phyloP scores from a whole-genome alignment of 2,888 invertebrate genomes.

The Hartigia nigra region DNA sequence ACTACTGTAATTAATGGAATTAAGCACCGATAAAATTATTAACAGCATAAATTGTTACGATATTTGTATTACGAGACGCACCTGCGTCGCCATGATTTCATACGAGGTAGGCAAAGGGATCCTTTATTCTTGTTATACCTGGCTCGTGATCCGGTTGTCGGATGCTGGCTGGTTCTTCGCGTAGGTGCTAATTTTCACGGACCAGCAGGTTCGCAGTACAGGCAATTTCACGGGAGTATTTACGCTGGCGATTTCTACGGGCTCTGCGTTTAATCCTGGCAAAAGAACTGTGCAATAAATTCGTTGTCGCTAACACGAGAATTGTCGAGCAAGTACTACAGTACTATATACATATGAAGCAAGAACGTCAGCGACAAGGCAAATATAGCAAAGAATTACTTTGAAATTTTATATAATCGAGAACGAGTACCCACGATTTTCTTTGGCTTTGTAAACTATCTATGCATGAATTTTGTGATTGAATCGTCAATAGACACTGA shows the following conservation, averaged over 20 bases:
- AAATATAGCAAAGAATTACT: not conserved
- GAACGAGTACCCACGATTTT: not conserved
- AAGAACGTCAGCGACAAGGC: not conserved
- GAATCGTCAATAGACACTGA: not conserved
- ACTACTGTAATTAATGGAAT: not conserved
- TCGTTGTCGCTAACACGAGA: not conserved
- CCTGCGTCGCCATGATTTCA: not conserved
- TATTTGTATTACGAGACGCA: no score
- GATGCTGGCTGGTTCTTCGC: not conserved
- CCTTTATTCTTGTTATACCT: not conserved
- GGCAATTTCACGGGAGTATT: not conserved
- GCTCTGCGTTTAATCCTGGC: not conserved
- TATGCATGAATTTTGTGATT: not conserved
- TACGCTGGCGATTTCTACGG: not conserved
- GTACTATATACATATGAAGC: not conserved
- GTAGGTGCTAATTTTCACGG: not conserved
- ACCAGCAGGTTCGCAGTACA: not conserved
- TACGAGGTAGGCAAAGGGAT: not conserved
- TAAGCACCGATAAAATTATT: not conserved
- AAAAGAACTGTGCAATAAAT: not conserved
- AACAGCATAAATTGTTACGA: not conserved
- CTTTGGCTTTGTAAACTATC: not conserved
- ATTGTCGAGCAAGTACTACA: not conserved
- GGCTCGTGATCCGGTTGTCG: not conserved
- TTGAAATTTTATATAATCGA: not conserved